A percentile compares a stretch with the other conserved stretches of the same genome.
These are phyloP conservation scores for Tympanoctomys barrerae DNA, from an alignment of 2,797 vertebrate species.

Conservation along the genomic window DNA sequence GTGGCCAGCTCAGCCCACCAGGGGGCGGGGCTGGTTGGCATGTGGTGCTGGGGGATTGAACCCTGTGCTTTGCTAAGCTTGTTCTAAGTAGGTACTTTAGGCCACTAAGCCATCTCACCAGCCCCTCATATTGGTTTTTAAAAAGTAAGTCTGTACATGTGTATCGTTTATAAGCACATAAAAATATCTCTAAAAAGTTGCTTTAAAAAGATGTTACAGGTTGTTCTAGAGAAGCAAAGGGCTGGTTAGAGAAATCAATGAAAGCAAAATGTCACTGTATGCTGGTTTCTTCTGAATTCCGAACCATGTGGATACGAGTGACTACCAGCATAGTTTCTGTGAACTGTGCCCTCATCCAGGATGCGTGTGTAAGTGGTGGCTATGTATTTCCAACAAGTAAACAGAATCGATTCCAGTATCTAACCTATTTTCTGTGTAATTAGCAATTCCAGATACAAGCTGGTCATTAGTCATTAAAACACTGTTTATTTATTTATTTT, in stretches of 20 bases:
- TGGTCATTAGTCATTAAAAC: not conserved
- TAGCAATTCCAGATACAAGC: conserved; percentile 21
- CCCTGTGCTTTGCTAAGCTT: too few relatives aligned
- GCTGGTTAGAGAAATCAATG: not conserved
- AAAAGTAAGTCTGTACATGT: not conserved
- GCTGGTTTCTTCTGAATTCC: not conserved
- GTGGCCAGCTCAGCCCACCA: too few relatives aligned
- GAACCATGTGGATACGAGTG: not conserved
- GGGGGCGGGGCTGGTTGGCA: too few relatives aligned
- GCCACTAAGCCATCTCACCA: too few relatives aligned
- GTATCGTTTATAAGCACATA: not conserved
- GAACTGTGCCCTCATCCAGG: not conserved
- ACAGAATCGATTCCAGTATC: not conserved
- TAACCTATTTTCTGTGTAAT: not conserved
- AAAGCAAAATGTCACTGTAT: not conserved
- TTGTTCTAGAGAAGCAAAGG: not conserved
- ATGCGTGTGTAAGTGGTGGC: not conserved
- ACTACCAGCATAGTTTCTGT: not conserved
- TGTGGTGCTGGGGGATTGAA: too few relatives aligned
- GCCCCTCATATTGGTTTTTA: too few relatives aligned
- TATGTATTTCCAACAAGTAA: not conserved
- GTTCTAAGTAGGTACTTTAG: too few relatives aligned
- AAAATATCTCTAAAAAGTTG: not conserved
- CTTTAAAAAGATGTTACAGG: not conserved
- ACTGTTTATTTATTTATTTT: not conserved